Evolutionary conservation across 2,888 invertebrate species (phyloP), one percentile per base, ranked within the genome.

Genomic region (Heliconius sara): DNA sequence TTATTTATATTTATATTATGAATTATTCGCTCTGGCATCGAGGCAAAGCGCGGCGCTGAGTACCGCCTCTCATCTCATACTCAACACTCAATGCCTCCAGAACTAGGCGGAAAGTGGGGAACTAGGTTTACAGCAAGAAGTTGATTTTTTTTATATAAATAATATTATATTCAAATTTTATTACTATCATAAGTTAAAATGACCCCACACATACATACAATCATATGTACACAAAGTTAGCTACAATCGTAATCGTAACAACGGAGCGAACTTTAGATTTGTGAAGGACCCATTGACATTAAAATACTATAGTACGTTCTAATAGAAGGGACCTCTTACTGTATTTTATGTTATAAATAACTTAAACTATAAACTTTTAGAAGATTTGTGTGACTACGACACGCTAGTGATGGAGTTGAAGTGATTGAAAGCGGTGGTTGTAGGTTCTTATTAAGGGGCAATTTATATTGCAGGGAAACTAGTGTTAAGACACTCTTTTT

Each of bases 251-350:
- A 73, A 57, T 73, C 34, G 72, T 73, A 73, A 57, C 30, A 57
- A 57, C 57, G 34, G 30, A 6, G 30, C 57, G 72, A 73, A 57
- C 72, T 73, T 73, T 60, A 73, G 57, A 73, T 73, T 73, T 73
- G 72, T 60, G 72, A 73, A 73, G 72, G 72, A n/a, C 72, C 34
- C 30, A 73, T n/a, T 73, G 72, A 73, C 72, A 73, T 73, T 73
- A 57, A 57, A 73, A n/a, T 30, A 34, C 72, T 57, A 25, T n/a
- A 70, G 39, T 25, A 57, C 72, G 72, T 73, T 73, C 72, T 57
- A 73, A 34, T 57, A 73, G 72, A 73, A 73, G 72, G 72, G 72
- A 73, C 72, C 72, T 72, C 72, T 72, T 47, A 47, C 72, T 34
- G 13, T 60, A 57, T 3, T 60, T 60, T 73, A 60, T 60, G 72